A percentile compares a stretch with the other conserved stretches of the same genome.
These are phyloP conservation scores for Anas georgica DNA, from an alignment of 2,797 vertebrate genomes.

Conservation along the genomic window DNA sequence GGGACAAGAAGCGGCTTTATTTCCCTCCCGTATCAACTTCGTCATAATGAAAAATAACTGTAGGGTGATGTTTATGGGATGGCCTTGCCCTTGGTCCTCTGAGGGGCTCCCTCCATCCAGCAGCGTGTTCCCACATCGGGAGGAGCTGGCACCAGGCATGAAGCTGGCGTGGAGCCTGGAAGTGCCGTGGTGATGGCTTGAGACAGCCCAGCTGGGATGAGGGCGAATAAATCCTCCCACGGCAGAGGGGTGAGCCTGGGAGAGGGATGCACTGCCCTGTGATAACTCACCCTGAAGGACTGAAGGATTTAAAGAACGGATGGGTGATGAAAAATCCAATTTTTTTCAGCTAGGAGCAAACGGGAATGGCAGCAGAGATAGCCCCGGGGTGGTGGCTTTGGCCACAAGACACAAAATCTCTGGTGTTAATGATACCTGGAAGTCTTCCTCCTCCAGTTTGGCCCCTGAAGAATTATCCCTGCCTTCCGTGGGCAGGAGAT, in stretches of 20 bases:
- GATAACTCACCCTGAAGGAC: not conserved
- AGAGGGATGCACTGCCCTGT: not conserved
- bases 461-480: not conserved
- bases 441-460: not conserved
- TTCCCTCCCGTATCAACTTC: not conserved
- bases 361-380: not conserved
- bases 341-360: not conserved
- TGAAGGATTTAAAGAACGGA: too few species aligned
- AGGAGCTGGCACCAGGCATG: not conserved
- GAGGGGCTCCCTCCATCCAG: not conserved
- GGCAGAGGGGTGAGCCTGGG: fast-evolving
- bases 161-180: not conserved
- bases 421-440: not conserved
- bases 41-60: not conserved
- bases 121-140: fast-evolving
- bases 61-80: not conserved
- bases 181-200: too few species aligned
- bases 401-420: not conserved
- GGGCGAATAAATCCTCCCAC: not conserved
- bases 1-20: not conserved
- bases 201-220: not conserved
- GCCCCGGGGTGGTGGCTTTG: not conserved
- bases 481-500: not conserved
- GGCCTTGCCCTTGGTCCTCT: not conserved
- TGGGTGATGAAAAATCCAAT: fast-evolving